Evolutionary conservation across 2,797 vertebrate species (phyloP), one percentile per base, ranked within the genome.

Genomic region (Tapirus indicus): DNA sequence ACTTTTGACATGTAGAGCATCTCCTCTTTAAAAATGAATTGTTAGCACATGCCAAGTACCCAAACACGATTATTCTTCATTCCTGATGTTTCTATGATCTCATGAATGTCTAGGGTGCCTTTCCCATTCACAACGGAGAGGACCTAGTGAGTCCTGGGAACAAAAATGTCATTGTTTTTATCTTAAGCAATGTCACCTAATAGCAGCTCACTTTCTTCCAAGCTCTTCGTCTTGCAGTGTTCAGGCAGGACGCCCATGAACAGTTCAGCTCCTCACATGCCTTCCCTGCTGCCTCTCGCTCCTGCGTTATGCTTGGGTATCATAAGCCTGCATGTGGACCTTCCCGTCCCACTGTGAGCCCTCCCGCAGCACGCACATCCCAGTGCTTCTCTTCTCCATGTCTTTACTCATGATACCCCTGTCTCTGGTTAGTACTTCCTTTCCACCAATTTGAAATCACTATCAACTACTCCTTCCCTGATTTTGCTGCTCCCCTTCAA

Each of bases 361-460:
- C 14, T 20, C 7, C 10, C 20, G 1, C 2, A 7, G 4, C 6
- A 72, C 1, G 9, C 3, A 27, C 4, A 35, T 9, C 32, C 8
- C 5, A 0, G 1, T 64, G 29, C 20, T 29, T 49, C 74, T 74
- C 3, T 32, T 88, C 27, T 54, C 29, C 0, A 0, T 11, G 12
- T 4, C 7, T 29, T 41, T 58, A 49, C n/a, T 72, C 44, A 44
- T 0, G 1, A 7, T 27, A 25, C 6, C 29, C 5, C 29, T 68
- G 1, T 86, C 38, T 77, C 12, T 83, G 12, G 14, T 58, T 44
- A 41, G 14, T 27, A 35, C 38, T 29, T 94, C 8, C 77, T 79
- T n/a, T 75, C 71, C 23, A 8, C 3, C 8, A 18, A 25, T 16
- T 29, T 12, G 16, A 74, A 69, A 47, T 58, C 25, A 21, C 35